These are phyloP conservation scores for Rhagonycha fulva DNA, from an alignment of 2,888 invertebrate genomes.

Conservation along the genomic window DNA sequence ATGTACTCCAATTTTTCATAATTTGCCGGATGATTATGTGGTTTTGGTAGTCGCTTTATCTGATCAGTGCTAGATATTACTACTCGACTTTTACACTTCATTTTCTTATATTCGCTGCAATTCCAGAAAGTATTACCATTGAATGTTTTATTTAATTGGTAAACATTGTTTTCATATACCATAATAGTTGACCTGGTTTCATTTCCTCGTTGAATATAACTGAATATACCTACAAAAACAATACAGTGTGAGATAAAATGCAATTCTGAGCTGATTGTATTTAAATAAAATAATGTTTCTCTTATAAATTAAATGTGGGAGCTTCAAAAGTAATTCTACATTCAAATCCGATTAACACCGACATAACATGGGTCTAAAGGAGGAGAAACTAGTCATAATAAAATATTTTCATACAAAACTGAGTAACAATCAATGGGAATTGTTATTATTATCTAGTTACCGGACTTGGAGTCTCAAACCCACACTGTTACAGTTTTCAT, in stretches of 20 bases:
- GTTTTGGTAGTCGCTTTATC: slow-evolving; percentile 23
- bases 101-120: slow-evolving; percentile 35
- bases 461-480: too few species aligned
- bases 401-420: too few species aligned
- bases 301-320: neutral
- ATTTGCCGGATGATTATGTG: slow-evolving; percentile 33
- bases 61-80: slow-evolving; percentile 26
- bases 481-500: too few species aligned
- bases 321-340: too few species aligned
- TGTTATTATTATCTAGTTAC: too few species aligned
- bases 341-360: too few species aligned
- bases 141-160: slow-evolving; percentile 34
- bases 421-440: too few species aligned
- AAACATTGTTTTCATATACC: slow-evolving; percentile 36
- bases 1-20: slow-evolving; percentile 29
- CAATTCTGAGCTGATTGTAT: neutral
- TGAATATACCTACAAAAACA: neutral
- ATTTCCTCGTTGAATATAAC: slow-evolving; percentile 32
- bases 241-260: neutral
- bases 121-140: slow-evolving; percentile 38
- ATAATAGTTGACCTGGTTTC: slow-evolving; percentile 32
- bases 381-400: too few species aligned
- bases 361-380: too few species aligned
- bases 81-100: slow-evolving; percentile 35
- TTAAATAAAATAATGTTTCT: neutral